Percentiles rank a stretch among this genome's conserved stretches.
phyloP scores from a whole-genome alignment of 2,888 invertebrate genomes.

The Apamea monoglypha region DNA sequence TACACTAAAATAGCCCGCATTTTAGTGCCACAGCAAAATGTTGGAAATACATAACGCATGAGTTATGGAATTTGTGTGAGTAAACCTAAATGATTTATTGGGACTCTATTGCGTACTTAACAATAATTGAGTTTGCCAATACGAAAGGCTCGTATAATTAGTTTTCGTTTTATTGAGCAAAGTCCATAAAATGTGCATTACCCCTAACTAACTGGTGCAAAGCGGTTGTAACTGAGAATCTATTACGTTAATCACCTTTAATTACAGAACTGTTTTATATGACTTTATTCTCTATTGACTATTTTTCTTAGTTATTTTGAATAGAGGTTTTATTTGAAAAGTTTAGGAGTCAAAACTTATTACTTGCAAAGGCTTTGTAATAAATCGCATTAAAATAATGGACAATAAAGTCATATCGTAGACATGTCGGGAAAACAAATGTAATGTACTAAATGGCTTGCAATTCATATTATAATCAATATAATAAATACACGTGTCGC shows the following conservation, averaged over 20 bases:
- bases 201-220: slow-evolving; percentile 37
- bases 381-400: slow-evolving; percentile 22
- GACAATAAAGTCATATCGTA: slow-evolving; percentile 31
- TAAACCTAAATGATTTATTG: slow-evolving; percentile 80
- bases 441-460: slow-evolving; percentile 22
- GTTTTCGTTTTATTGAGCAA: slow-evolving; percentile 57
- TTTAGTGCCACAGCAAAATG: slow-evolving; percentile 78
- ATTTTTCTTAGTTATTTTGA: neutral
- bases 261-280: slow-evolving; percentile 16
- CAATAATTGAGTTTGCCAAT: slow-evolving; percentile 60
- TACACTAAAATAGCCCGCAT: slow-evolving; percentile 84
- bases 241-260: slow-evolving; percentile 41
- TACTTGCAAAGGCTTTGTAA: neutral
- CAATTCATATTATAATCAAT: slow-evolving; percentile 60
- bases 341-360: neutral
- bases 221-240: slow-evolving; percentile 23
- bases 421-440: slow-evolving; percentile 20
- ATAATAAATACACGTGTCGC: slow-evolving; percentile 59
- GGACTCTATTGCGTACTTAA: slow-evolving; percentile 67
- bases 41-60: slow-evolving; percentile 81
- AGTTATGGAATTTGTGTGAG: slow-evolving; percentile 73
- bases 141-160: slow-evolving; percentile 55
- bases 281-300: neutral
- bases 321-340: neutral
- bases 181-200: slow-evolving; percentile 55